Percentiles rank a stretch among this genome's conserved stretches.
Evolutionary conservation across 1,140 invertebrate genomes (phyloP).

Genomic region (Drosophila kikkawai): DNA sequence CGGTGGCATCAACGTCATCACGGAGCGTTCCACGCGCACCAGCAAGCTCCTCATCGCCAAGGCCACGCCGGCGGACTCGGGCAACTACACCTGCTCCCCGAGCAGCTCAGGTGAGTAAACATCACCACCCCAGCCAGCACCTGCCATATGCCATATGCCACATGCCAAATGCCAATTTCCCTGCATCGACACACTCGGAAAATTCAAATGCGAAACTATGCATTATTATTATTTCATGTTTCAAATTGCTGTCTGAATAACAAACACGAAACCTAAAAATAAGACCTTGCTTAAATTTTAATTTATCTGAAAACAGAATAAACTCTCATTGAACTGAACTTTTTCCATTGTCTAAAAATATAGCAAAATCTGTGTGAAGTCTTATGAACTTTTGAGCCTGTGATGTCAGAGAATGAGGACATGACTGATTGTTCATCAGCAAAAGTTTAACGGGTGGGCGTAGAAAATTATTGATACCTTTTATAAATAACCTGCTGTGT

Average conservation of each 20-base stretch:
- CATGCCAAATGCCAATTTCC: conserved; percentile 7
- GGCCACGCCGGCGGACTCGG: conserved; percentile 91
- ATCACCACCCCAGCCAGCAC: background rate
- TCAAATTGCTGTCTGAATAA: conserved; percentile 1
- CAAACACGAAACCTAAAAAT: background rate
- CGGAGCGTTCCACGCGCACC: conserved; percentile 93
- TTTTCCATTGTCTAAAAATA: conserved; percentile 22
- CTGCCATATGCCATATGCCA: conserved; percentile 7
- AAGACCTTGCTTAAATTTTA: conserved; percentile 3
- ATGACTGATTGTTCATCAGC: conserved; percentile 34
- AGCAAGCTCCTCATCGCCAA: conserved; percentile 93
- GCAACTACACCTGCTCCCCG: conserved; percentile 95
- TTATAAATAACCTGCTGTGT: conserved; percentile 32
- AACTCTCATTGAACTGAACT: background rate
- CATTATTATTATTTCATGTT: background rate
- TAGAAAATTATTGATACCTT: conserved; percentile 25
- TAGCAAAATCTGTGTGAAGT: conserved; percentile 3
- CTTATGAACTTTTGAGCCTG: conserved; percentile 15
- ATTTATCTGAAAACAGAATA: conserved; percentile 2
- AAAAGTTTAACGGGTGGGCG: conserved; percentile 14
- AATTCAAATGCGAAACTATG: conserved; percentile 1
- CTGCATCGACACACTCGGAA: conserved; percentile 3
- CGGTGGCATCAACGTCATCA: conserved; percentile 94
- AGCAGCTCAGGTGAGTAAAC: conserved; percentile 86
- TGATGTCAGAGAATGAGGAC: background rate